Conservation (phyloP, 2,113 vertebrate genomes). For the Microcebus griseorufus region DNA sequence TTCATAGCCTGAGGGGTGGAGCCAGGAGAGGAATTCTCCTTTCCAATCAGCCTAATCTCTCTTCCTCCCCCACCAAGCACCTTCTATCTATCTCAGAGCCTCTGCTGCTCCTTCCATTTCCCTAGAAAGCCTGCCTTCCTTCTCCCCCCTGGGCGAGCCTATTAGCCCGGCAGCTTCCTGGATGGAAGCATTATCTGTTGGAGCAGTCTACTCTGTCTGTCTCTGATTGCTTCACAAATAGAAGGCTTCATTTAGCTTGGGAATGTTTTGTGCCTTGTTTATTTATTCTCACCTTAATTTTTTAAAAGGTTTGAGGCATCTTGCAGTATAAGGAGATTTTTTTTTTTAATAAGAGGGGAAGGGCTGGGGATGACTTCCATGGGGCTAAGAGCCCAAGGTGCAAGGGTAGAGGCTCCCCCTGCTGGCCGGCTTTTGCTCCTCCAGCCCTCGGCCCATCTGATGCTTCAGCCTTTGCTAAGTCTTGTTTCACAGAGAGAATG, state of each 20-base stretch:
- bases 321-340: not conserved
- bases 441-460: not conserved
- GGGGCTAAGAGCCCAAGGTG: not conserved
- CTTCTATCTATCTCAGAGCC: not conserved
- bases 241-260: not conserved
- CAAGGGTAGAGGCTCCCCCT: constrained; percentile 59
- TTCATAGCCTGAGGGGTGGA: not conserved
- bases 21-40: not conserved
- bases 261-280: not conserved
- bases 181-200: not conserved
- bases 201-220: not conserved
- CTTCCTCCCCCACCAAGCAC: not conserved
- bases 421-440: constrained; percentile 47
- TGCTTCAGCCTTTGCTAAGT: not conserved
- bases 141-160: not conserved
- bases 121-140: not conserved
- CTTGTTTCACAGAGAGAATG: not conserved
- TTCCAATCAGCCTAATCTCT: not conserved
- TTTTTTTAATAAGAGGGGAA: not conserved
- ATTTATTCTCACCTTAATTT: not conserved
- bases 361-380: no score
- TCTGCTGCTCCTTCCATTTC: not conserved
- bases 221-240: not conserved
- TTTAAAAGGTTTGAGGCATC: not conserved
- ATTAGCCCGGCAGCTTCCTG: not conserved